Percentiles rank a stretch among this genome's conserved stretches.
Conservation (phyloP, 2,888 invertebrate species). For the Seira sanloemensis region DNA sequence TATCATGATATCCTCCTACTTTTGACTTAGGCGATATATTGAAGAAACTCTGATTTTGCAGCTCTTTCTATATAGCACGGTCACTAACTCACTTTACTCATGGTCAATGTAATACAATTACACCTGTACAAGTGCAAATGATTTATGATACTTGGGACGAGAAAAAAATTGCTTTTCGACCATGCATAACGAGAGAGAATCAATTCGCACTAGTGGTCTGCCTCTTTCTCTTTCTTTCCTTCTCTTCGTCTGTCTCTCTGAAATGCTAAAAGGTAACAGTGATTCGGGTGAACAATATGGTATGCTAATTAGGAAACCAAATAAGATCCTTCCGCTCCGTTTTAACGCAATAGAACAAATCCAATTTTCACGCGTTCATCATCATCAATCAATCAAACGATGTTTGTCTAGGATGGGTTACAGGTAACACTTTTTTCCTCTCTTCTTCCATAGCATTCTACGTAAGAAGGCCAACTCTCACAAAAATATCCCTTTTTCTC, state of each 20-base stretch:
- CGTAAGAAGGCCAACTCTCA: neutral
- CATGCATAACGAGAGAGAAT: conserved; percentile 32
- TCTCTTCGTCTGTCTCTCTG: too few relatives aligned
- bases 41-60: too few relatives aligned
- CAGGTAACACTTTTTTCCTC: neutral
- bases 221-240: neutral
- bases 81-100: neutral
- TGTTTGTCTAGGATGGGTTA: neutral
- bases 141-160: conserved; percentile 39
- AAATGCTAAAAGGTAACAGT: too few relatives aligned
- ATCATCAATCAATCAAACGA: conserved; percentile 47
- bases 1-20: too few relatives aligned
- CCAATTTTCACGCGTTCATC: conserved; percentile 51
- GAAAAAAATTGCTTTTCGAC: conserved; percentile 1
- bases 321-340: conserved; percentile 23
- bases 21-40: too few relatives aligned
- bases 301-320: conserved; percentile 59
- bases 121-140: conserved; percentile 17
- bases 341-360: conserved; percentile 43
- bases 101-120: neutral
- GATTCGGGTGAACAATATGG: conserved; percentile 23
- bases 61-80: too few relatives aligned
- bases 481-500: neutral
- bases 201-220: conserved; percentile 40
- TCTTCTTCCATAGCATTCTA: neutral